These are phyloP conservation scores for Aplidium turbinatum DNA, from an alignment of 23 tunicate species.

Conservation along the genomic window DNA sequence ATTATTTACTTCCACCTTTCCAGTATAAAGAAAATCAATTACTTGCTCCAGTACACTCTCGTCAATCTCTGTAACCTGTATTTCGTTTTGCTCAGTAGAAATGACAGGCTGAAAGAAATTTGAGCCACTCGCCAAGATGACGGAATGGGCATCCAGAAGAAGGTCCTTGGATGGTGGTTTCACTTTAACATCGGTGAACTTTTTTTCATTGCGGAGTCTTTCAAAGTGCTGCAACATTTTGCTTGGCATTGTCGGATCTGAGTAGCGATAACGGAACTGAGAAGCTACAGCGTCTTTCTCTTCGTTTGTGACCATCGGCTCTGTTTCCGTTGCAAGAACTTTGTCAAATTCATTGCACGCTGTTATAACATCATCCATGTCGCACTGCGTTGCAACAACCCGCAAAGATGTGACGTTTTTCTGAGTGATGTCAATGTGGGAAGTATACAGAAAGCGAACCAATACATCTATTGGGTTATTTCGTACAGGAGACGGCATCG, in stretches of 20 bases:
- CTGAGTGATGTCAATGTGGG: slow-evolving; percentile 70
- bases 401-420: slow-evolving; percentile 56
- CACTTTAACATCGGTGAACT: slow-evolving; percentile 49
- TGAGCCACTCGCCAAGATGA: slow-evolving; percentile 38
- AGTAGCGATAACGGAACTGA: slow-evolving; percentile 67
- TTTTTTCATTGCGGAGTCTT: slow-evolving; percentile 34
- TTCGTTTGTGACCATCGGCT: slow-evolving; percentile 19
- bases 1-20: slow-evolving; percentile 39
- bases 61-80: slow-evolving; percentile 38
- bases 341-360: slow-evolving; percentile 82
- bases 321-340: slow-evolving; percentile 46
- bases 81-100: slow-evolving; percentile 7
- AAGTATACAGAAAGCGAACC: slow-evolving; percentile 79
- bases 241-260: slow-evolving; percentile 62
- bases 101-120: slow-evolving; percentile 37
- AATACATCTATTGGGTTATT: slow-evolving; percentile 23
- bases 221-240: slow-evolving; percentile 79
- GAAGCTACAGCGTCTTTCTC: slow-evolving; percentile 56
- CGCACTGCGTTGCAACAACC: slow-evolving; percentile 58
- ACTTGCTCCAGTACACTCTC: slow-evolving; percentile 44
- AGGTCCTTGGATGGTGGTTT: slow-evolving; percentile 27
- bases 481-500: not conserved
- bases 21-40: slow-evolving; percentile 64
- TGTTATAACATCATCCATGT: slow-evolving; percentile 55
- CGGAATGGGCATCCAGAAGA: slow-evolving; percentile 39